Evolutionary conservation across 2,888 invertebrate genomes (phyloP).

Genomic region (Clunio marinus): DNA sequence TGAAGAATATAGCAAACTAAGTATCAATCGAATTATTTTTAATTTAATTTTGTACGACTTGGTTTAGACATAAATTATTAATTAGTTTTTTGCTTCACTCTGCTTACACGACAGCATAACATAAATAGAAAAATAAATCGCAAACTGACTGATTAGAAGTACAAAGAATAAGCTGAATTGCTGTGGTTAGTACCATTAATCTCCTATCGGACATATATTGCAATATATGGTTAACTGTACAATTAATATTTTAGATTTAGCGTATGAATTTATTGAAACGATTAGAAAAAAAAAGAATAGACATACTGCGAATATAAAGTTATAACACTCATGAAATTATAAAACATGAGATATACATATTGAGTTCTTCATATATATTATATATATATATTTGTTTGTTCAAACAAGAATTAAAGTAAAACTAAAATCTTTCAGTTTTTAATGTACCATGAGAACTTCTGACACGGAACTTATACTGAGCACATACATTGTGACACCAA

Average conservation of each 20-base stretch:
- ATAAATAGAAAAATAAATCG: no score
- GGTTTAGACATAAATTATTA: no score
- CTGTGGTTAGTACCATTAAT: no score
- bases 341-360: constrained; percentile 38
- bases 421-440: constrained; percentile 1
- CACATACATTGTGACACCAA: constrained; percentile 97
- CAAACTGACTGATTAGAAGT: no score
- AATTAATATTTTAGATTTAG: constrained; percentile 16
- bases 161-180: no score
- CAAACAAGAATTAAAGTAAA: constrained; percentile 31
- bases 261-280: constrained; percentile 3
- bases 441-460: constrained; percentile 93
- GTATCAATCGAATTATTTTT: no score
- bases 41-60: no score
- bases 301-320: constrained; percentile 28
- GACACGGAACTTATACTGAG: constrained; percentile 97
- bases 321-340: constrained; percentile 37
- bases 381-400: background rate
- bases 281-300: background rate
- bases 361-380: constrained; percentile 7
- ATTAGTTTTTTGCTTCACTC: no score
- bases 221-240: constrained; percentile 38
- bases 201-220: constrained; percentile 22
- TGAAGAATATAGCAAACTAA: background rate
- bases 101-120: no score